phyloP scores from a whole-genome alignment of 2,113 vertebrate species.

The Motacilla alba region DNA sequence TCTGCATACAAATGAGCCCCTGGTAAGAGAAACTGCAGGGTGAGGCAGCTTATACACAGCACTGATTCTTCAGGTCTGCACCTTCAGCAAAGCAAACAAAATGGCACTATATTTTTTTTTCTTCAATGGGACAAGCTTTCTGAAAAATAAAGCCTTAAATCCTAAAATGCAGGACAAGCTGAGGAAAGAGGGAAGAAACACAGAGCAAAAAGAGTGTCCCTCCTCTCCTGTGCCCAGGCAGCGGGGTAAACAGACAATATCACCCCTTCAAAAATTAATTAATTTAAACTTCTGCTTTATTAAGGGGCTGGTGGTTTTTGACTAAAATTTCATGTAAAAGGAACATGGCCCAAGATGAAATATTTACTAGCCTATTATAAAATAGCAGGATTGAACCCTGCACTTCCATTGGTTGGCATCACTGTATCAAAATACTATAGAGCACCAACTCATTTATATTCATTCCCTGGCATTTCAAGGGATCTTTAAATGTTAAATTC shows the following conservation, averaged over 20 bases:
- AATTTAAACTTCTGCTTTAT: background rate
- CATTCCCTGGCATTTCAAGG: conserved; percentile 54
- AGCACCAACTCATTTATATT: conserved; percentile 34
- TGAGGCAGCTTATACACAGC: conserved; percentile 65
- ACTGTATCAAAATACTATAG: background rate
- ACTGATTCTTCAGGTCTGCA: conserved; percentile 66
- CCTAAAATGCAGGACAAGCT: background rate
- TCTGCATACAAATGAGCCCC: conserved; percentile 91
- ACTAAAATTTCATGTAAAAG: background rate
- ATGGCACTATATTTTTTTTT: conserved; percentile 6
- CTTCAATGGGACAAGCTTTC: background rate
- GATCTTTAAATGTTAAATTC: conserved; percentile 47
- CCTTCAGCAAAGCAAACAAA: conserved; percentile 71
- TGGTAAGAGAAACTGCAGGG: conserved; percentile 75
- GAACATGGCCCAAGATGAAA: background rate
- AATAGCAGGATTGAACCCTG: background rate
- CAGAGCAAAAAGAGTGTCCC: background rate
- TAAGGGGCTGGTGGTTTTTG: background rate
- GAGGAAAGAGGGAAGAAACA: background rate
- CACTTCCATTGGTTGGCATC: conserved; percentile 12
- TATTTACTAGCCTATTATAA: conserved; percentile 49
- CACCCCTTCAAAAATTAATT: background rate
- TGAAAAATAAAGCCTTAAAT: conserved; percentile 20
- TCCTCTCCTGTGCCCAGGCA: background rate
- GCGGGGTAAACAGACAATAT: background rate